A percentile compares a stretch with the other conserved stretches of the same genome.
Evolutionary conservation across 2,113 vertebrate genomes (phyloP).

Genomic region (crab-eating macaque (Macaca fascicularis)): T2T-MFA8v1.1 NC_088380.1:147658001-147658500

Average conservation of each 20-base stretch:
- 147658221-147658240: not conserved
- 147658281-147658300: not conserved
- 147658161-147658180: not conserved
- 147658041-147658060: not conserved
- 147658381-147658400: not conserved
- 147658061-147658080: not conserved
- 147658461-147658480: not conserved
- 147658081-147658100: not conserved
- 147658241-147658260: not conserved
- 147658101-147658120: not conserved
- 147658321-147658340: not conserved
- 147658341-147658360: not conserved
- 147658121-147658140: not conserved
- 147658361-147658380: too few relatives aligned
- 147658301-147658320: not conserved
- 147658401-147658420: not conserved
- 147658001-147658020: not conserved
- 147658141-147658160: not conserved
- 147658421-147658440: not conserved
- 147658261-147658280: not conserved
- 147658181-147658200: not conserved
- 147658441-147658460: conserved; percentile 1
- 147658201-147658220: not conserved
- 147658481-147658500: not conserved
- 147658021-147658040: not conserved